phyloP scores from a whole-genome alignment of 2,113 vertebrate species.

The Pica pica region DNA sequence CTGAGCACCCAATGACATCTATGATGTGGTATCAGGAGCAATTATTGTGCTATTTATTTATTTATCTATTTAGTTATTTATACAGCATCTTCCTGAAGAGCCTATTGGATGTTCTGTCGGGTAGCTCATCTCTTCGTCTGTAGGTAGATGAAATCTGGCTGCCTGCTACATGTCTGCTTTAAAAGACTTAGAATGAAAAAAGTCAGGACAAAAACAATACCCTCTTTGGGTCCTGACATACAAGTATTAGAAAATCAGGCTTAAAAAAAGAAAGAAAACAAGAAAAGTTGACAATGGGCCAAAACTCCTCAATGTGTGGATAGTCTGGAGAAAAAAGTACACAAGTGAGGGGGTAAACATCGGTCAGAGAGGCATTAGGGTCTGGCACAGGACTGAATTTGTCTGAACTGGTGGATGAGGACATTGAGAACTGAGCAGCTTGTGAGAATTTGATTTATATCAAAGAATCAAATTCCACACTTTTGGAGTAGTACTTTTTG shows the following conservation, averaged over 20 bases:
- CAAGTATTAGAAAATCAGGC: neutral
- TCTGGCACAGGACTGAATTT: neutral
- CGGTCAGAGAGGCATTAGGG: neutral
- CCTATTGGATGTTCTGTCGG: neutral
- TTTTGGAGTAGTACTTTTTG: neutral
- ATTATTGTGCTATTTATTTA: neutral
- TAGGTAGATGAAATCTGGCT: neutral
- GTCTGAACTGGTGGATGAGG: neutral
- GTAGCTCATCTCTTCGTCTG: neutral
- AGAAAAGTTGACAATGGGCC: accelerated
- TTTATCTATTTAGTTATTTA: neutral
- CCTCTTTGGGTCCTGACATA: neutral
- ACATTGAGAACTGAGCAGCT: neutral
- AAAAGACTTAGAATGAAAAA: neutral
- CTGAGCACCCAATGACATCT: neutral
- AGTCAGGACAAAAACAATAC: neutral
- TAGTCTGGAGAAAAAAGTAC: neutral
- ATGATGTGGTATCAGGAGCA: neutral
- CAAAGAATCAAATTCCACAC: neutral
- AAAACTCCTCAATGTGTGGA: neutral
- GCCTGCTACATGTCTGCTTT: accelerated
- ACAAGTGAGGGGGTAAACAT: neutral
- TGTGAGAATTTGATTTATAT: neutral
- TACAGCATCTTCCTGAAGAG: neutral
- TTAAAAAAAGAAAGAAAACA: neutral